Percentiles rank a stretch among this genome's conserved stretches.
phyloP scores from a whole-genome alignment of 2,888 invertebrate genomes.

The Portevinia maculata region DNA sequence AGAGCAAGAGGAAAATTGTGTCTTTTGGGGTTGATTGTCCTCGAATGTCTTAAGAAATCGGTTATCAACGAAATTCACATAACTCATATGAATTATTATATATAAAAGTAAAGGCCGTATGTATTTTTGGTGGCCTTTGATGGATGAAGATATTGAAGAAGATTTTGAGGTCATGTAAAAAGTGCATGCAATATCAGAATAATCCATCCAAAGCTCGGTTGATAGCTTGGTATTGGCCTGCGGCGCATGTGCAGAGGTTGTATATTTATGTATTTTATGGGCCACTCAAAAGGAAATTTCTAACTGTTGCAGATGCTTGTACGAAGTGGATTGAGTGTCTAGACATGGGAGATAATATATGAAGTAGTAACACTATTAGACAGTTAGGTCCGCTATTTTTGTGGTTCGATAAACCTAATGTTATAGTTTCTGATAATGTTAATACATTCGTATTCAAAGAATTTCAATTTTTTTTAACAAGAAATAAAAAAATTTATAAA shows the following conservation, averaged over 20 bases:
- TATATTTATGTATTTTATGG: constrained; percentile 63
- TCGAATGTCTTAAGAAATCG: no score
- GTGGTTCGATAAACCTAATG: constrained; percentile 73
- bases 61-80: constrained; percentile 56
- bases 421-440: constrained; percentile 74
- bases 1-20: constrained; percentile 10
- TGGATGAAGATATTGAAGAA: no score
- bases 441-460: constrained; percentile 70
- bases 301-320: constrained; percentile 69
- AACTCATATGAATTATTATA: constrained; percentile 34
- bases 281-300: constrained; percentile 15
- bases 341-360: constrained; percentile 9
- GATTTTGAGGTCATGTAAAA: constrained; percentile 50
- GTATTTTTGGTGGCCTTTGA: constrained; percentile 74
- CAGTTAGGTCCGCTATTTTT: constrained; percentile 48
- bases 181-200: no score
- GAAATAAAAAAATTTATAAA: constrained; percentile 51
- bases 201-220: constrained; percentile 38
- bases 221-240: constrained; percentile 49
- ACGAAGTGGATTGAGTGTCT: constrained; percentile 72
- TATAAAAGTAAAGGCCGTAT: constrained; percentile 58
- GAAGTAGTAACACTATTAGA: constrained; percentile 15
- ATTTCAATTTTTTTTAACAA: constrained; percentile 62
- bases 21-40: constrained; percentile 34
- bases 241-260: constrained; percentile 68